Conservation (phyloP, 2,113 vertebrate species). For the Furnarius figulus region DNA sequence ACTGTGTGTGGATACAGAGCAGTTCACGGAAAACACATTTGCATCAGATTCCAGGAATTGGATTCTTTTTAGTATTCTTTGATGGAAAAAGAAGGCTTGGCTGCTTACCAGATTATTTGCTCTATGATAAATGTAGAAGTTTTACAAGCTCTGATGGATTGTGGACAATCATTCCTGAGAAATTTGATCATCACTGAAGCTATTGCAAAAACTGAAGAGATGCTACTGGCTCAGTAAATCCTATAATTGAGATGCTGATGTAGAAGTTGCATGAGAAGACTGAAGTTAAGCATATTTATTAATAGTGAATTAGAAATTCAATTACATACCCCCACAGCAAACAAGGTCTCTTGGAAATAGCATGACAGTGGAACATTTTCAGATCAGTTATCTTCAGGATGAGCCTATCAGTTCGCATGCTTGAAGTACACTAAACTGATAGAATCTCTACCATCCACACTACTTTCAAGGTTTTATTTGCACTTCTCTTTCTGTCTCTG, state of each 20-base stretch:
- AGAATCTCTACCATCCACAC: not conserved
- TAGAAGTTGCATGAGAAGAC: not conserved
- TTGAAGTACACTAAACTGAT: not conserved
- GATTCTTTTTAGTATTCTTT: conserved; percentile 52
- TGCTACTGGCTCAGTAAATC: conserved; percentile 37
- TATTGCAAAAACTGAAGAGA: conserved; percentile 65
- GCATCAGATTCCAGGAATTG: conserved; percentile 37
- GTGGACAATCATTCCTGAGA: conserved; percentile 62
- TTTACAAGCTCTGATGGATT: conserved; percentile 60
- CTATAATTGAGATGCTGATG: not conserved
- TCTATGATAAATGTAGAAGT: conserved; percentile 56
- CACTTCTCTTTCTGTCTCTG: not conserved
- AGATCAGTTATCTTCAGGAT: not conserved
- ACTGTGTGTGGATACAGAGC: not conserved
- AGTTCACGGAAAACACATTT: conserved; percentile 52
- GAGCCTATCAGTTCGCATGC: not conserved
- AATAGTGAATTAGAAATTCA: not conserved
- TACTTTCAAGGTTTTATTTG: not conserved
- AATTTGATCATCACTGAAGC: conserved; percentile 66
- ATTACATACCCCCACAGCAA: not conserved
- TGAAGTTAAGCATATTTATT: not conserved
- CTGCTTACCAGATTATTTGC: conserved; percentile 65
- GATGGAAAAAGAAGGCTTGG: conserved; percentile 63
- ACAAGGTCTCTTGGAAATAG: not conserved
- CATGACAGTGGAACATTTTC: not conserved